Conservation (phyloP, 2,888 invertebrate genomes). For the Julus scanicus region DNA sequence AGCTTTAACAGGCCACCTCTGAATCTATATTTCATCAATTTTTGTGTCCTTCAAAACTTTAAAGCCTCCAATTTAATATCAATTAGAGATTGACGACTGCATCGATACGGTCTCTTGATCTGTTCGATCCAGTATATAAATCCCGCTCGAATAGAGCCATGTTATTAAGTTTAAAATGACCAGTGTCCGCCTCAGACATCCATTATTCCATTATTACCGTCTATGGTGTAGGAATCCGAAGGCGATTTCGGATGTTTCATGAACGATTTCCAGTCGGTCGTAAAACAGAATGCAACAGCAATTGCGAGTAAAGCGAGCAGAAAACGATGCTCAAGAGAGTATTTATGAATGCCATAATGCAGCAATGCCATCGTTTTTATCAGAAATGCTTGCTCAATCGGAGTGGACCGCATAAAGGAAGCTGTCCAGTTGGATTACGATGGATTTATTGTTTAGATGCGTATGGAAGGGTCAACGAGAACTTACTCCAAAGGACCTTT, state of each 20-base stretch:
- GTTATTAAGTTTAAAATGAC: conserved; percentile 23
- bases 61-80: neutral
- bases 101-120: neutral
- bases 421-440: conserved; percentile 26
- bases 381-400: conserved; percentile 31
- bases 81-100: conserved; percentile 20
- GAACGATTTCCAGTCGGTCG: conserved; percentile 50
- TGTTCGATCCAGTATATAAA: conserved; percentile 7
- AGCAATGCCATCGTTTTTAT: conserved; percentile 50
- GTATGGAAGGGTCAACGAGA: conserved; percentile 13
- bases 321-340: conserved; percentile 53
- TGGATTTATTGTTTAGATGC: conserved; percentile 3
- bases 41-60: neutral
- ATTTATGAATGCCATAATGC: conserved; percentile 51
- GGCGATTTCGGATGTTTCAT: conserved; percentile 38
- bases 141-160: conserved; percentile 14
- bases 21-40: too few species aligned
- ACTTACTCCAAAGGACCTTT: neutral
- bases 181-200: conserved; percentile 25
- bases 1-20: too few species aligned
- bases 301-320: conserved; percentile 54
- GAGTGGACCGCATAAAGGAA: conserved; percentile 28
- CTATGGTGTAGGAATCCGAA: neutral
- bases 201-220: conserved; percentile 30
- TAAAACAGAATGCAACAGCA: conserved; percentile 49